Evolutionary conservation across 2,888 invertebrate genomes (phyloP), one percentile per base, ranked within the genome.

Genomic region (Micropterix aruncella): DNA sequence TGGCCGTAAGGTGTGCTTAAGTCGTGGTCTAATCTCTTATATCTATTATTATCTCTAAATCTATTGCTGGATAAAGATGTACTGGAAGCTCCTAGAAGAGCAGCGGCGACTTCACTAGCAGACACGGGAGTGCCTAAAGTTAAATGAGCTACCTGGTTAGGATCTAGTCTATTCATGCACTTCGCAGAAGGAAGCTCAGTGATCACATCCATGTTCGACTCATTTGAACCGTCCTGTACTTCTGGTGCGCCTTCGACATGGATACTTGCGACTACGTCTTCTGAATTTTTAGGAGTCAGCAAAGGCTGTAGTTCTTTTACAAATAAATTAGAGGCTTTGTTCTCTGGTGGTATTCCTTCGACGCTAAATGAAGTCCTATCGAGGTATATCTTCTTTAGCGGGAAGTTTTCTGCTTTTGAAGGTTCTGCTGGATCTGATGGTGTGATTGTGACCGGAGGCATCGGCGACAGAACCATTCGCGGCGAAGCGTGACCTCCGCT

Each of bases 1-100:
- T 83, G 80, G 56, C 80, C 79, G 60, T 84, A 86, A 2, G 83
- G 81, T 0, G 79, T 79, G 58, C 83, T 82, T 40, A 82, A 67
- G 55, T 83, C 84, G 53, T 71, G 72, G 52, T 74, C 72, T 42
- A 54, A 60, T 56, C 37, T 61, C 53, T 47, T 65, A 61, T 42
- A 66, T 52, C 46, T 50, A 44, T 19, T 61, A 49, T 44, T 61
- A 61, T 36, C 64, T 60, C 48, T 48, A 40, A 48, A 48, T 38
- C 51, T 47, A 37, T 49, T 51, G 39, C 48, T 52, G 45, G 62
- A 58, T 7, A 74, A 55, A 0, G 73, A 73, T 37, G 62, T 70
- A 1, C 72, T 68, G 1, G 74, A 70, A 1, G 73, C 70, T 2
- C 73, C 74, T 2, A 74, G 57, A 12, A 73, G 56, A 0, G 71